Evolutionary conservation across 2,113 vertebrate species (phyloP), one percentile per base, ranked within the genome.

Genomic region (Syngnathus typhle): DNA sequence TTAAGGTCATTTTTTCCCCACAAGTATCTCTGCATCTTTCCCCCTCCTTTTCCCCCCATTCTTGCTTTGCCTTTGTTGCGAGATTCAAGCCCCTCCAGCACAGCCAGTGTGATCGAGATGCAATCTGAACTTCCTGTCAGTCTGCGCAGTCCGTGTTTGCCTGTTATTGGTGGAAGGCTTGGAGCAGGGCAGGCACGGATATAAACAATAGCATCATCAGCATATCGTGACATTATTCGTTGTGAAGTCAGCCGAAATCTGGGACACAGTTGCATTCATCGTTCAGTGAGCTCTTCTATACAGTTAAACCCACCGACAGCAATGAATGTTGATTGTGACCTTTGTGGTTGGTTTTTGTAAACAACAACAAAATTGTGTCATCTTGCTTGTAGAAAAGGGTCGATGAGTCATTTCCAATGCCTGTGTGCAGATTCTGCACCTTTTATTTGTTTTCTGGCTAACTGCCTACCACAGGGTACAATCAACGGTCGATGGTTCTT

Each of bases 401-500:
- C 12, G 58, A 47, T 32, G 5, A 59, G 21, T 55, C 54, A 0
- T 10, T 18, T 39, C 49, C 38, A 60, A 15, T 44, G 51, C 36
- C 2, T 52, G 21, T 55, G 51, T 47, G 52, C 49, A 38, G 18
- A 44, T 62, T 67, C 67, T 63, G 1, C n/a, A 21, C 11, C 9
- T 43, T 43, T 5, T 54, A 54, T 44, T 7, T 67, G 56, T 60
- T 60, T 13, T 7, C 10, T 78, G 51, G 87, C 88, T 72, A 87
- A 84, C 75, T 85, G 89, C 91, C 89, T 89, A 92, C 95, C 91
- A 87, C 92, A 94, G 94, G 96, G 97, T 95, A 99, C 97, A 99
- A 92, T 98, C 97, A 99, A 99, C 97, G 97, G 96, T 98, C 97
- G 95, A 98, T 98, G 97, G 96, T 99, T 98, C 91, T 94, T 93